Evolutionary conservation across 2,888 invertebrate genomes (phyloP).

Genomic region (Rotaria sp.): DNA sequence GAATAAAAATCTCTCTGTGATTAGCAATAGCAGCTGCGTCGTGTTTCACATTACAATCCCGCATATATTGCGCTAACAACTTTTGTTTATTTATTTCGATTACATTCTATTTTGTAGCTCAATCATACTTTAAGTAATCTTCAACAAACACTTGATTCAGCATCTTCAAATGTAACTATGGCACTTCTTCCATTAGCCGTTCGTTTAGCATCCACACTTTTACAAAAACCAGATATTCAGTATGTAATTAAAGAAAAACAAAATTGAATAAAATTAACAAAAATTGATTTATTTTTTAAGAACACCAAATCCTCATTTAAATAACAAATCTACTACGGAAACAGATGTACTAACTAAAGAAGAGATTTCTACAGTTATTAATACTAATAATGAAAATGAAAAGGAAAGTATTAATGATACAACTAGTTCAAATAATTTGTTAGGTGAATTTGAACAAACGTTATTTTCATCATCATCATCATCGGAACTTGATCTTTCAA

Average conservation of each 20-base stretch:
- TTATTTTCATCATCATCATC: neutral
- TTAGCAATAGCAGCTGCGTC: too few relatives aligned
- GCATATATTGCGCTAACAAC: too few relatives aligned
- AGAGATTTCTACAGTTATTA: neutral
- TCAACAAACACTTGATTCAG: neutral
- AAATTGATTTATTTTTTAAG: neutral
- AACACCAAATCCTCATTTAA: neutral
- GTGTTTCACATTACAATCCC: too few relatives aligned
- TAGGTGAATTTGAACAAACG: neutral
- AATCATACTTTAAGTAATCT: neutral
- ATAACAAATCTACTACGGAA: neutral
- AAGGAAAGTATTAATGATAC: neutral
- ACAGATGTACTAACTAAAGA: neutral
- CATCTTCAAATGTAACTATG: neutral
- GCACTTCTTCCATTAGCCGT: neutral
- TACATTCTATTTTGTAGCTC: neutral
- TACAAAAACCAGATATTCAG: neutral
- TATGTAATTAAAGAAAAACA: neutral
- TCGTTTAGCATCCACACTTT: neutral
- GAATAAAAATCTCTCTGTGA: too few relatives aligned
- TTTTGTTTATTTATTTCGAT: neutral
- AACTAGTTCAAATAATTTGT: neutral
- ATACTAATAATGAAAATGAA: neutral
- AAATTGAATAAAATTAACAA: too few relatives aligned
- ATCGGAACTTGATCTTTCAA: neutral